phyloP scores from a whole-genome alignment of 2,797 vertebrate species.

The Diglossa cyanea region DNA sequence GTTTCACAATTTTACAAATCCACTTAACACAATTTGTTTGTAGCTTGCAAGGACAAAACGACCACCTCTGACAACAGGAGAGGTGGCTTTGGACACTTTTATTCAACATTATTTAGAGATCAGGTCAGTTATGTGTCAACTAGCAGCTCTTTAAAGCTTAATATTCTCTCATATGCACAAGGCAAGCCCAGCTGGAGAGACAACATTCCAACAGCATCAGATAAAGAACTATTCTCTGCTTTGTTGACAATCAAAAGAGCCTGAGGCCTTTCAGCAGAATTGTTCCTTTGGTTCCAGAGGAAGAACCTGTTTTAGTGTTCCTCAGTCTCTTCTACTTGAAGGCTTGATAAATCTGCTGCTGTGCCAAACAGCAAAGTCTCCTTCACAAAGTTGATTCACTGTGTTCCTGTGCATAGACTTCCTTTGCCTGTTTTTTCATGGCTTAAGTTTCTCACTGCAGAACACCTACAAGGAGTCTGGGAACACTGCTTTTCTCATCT shows the following conservation, averaged over 20 bases:
- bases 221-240: not conserved
- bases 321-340: not conserved
- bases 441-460: not conserved
- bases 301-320: not conserved
- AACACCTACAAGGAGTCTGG: not conserved
- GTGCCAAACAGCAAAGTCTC: not conserved
- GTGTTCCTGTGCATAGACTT: not conserved
- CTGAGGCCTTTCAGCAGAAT: not conserved
- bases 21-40: rapidly evolving
- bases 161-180: not conserved
- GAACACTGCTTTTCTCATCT: not conserved
- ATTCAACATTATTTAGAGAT: not conserved
- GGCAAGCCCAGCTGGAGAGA: not conserved
- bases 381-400: not conserved
- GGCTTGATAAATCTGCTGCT: not conserved
- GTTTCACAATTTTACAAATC: not conserved
- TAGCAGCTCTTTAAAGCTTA: not conserved
- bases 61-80: not conserved
- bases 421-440: not conserved
- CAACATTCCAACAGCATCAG: constrained; percentile 12
- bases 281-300: not conserved
- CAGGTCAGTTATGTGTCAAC: not conserved
- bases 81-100: not conserved
- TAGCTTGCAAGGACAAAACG: not conserved
- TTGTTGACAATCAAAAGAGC: not conserved